Base-by-base conservation (phyloP, 2,113 vertebrate species). In the Psammodynastes pulverulentus region DNA sequence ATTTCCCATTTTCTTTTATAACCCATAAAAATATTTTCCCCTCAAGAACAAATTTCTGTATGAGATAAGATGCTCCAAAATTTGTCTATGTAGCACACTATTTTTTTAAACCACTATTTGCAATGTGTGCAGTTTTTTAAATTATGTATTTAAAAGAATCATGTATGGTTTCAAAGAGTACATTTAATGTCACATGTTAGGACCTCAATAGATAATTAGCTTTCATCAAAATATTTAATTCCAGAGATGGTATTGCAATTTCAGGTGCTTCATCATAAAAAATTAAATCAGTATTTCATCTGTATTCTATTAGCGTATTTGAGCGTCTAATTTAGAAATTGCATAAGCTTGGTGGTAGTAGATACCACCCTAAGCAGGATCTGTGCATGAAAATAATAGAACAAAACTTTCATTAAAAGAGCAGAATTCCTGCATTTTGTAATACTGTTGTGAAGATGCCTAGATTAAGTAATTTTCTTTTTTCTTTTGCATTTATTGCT, bases 131-230 rank as follows among this genome's bases (percentile, higher is more conserved):
- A 72, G 67, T 79, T 79, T 79, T 79, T 43, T 3, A 21, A 79
- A 79, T 9, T 79, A 9, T 43, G 29, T 51, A 17, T 79, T 86
- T n/a, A 9, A 86, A 87, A 34, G 29, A 52, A 19, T 52, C 24
- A 29, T 87, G 29, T n/a, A 87, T 87, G 7, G n/a, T n/a, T 87
- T 49, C 86, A 87, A 52, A 51, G 6, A 13, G 2, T 19, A 17
- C 26, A n/a, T 51, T n/a, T 86, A 86, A 86, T 86, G 48, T 19
- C 48, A 19, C 85, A n/a, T 51, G 46, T 86, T 86, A n/a, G 85
- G 72, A 0, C 67, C 49, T 24, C 1, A 3, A 0, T 90, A 45
- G 86, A 43, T 89, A n/a, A 39, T 49, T 12, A 5, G 0, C 0
- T 92, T 93, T 9, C 45, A 90, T 87, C 29, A 72, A 0, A 90